Percentiles rank a stretch among this genome's conserved stretches.
phyloP scores from a whole-genome alignment of 2,888 invertebrate species.

The Agrotis segetum region DNA sequence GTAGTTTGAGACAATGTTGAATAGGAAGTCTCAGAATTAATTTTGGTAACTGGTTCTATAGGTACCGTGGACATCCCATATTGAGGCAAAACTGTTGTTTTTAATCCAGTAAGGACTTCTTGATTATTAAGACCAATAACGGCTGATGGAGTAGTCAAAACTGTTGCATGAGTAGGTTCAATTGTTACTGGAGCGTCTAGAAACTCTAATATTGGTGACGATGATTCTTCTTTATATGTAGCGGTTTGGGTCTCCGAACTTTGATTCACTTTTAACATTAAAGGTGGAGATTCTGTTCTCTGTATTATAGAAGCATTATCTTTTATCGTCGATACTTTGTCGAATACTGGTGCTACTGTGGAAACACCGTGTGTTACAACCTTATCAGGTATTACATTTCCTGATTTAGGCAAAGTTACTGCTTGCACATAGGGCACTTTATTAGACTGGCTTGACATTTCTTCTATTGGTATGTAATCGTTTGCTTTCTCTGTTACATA shows the following conservation, averaged over 20 bases:
- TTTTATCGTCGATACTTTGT: not conserved
- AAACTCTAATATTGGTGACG: not conserved
- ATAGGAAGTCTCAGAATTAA: not conserved
- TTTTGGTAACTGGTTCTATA: not conserved
- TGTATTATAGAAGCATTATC: constrained; percentile 4
- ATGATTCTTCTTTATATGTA: not conserved
- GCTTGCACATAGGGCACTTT: not conserved
- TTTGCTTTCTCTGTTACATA: constrained; percentile 9
- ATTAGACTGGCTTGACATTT: not conserved
- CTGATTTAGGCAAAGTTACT: not conserved
- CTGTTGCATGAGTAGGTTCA: not conserved
- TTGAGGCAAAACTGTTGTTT: constrained; percentile 2
- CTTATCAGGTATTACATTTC: not conserved
- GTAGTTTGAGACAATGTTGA: not conserved
- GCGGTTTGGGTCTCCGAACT: not conserved
- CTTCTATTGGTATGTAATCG: not conserved
- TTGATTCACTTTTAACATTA: not conserved
- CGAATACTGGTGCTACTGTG: not conserved
- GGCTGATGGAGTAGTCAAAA: not conserved
- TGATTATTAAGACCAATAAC: not conserved
- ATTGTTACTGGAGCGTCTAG: not conserved
- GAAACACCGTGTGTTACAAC: not conserved
- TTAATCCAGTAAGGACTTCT: not conserved
- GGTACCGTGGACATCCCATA: not conserved
- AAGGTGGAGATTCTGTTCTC: not conserved